Conservation (phyloP, 2,797 vertebrate genomes). For the Perodicticus potto region DNA sequence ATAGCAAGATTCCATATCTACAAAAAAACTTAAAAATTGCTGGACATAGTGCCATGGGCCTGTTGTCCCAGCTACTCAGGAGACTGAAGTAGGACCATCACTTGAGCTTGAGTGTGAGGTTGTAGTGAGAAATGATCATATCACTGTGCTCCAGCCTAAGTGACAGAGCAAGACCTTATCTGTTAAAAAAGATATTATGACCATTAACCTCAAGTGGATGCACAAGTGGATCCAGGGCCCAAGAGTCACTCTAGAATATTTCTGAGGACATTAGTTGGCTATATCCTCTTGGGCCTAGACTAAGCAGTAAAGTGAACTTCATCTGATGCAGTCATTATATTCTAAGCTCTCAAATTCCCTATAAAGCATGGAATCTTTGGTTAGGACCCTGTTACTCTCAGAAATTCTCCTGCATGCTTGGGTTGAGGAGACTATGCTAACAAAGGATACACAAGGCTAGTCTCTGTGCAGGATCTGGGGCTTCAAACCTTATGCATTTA, state of each 20-base stretch:
- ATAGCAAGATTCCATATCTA: too few relatives aligned
- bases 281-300: not conserved
- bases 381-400: not conserved
- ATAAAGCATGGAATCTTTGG: fast-evolving
- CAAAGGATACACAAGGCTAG: not conserved
- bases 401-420: not conserved
- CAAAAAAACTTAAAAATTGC: too few relatives aligned
- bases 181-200: too few relatives aligned
- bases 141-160: too few relatives aligned
- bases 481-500: not conserved
- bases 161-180: too few relatives aligned
- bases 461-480: not conserved
- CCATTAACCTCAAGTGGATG: not conserved
- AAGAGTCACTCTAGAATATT: not conserved
- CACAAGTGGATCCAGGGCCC: not conserved
- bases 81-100: too few relatives aligned
- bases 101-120: too few relatives aligned
- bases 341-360: not conserved
- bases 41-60: too few relatives aligned
- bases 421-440: not conserved
- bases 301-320: not conserved
- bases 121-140: too few relatives aligned
- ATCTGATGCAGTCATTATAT: not conserved
- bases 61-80: too few relatives aligned
- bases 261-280: not conserved